Base-by-base conservation (phyloP, 37 sponge, comb jelly and placozoan genomes). In the Oscarella lobularis region DNA sequence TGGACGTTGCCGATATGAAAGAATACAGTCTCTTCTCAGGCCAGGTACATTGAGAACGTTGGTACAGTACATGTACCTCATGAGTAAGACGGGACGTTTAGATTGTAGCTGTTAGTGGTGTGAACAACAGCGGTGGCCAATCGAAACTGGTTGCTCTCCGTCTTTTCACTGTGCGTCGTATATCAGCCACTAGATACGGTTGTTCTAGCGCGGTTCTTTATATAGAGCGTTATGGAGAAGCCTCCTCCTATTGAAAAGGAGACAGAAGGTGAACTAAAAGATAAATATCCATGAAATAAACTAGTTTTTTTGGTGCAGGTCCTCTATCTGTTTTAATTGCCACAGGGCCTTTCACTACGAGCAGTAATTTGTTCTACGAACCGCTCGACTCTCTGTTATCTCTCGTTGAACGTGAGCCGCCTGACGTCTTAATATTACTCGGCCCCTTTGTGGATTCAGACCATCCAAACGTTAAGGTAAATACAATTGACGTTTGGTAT, bases 291-390 rank as follows among this genome's bases (percentile, higher is more conserved):
- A 20, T 48, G 60, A 48, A 48, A 48, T 27, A 20, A 27, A 48
- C 14, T 48, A 32, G n/a, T 14, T n/a, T 5, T 68, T 4, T 5
- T 68, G n/a, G 71, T 68, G 6, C 29, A 68, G 71, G 31, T 31
- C 71, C 71, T n/a, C 29, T 68, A 68, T 68, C 84, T 0, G 37
- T 82, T 72, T 3, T 88, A 38, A 41, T 79, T 38, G 86, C 93
- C 9, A 74, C 82, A 66, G 93, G 93, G 71, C 93, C 93, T 0
- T 92, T 82, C 79, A 80, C 89, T 37, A 85, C 87, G 72, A n/a
- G 35, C 36, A 87, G 85, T 34, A 80, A 66, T 32, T 70, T 92
- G 33, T 75, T 81, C 5, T 72, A 86, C 40, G 73, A 38, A 37
- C 87, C 89, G 20, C 82, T 92, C 1, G 67, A 39, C 3, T 86